Evolutionary conservation across 2,113 vertebrate genomes (phyloP).

Genomic region (Marmota flaviventris): DNA sequence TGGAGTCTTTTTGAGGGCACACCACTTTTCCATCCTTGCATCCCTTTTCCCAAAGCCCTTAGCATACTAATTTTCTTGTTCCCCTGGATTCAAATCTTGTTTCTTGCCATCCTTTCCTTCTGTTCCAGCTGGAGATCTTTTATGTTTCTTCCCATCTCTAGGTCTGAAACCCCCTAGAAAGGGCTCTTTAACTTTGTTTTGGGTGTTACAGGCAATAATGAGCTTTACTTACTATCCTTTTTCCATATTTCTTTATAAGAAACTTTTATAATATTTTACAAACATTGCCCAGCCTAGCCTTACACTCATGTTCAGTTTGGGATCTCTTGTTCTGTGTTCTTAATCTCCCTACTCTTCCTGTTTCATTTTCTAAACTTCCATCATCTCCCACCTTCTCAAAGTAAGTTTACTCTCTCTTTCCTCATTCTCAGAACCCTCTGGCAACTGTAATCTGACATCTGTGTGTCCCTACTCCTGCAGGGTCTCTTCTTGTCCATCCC

Average conservation of each 20-base stretch:
- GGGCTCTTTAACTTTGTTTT: neutral
- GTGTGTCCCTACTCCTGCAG: neutral
- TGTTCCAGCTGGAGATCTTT: neutral
- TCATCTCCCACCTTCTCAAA: neutral
- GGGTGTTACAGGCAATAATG: neutral
- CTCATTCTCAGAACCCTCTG: neutral
- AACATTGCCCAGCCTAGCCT: neutral
- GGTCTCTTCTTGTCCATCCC: neutral
- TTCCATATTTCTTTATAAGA: neutral
- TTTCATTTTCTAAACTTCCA: neutral
- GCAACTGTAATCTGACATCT: neutral
- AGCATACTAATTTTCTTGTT: neutral
- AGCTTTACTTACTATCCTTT: neutral
- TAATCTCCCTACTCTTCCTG: neutral
- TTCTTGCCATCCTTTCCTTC: constrained; percentile 1
- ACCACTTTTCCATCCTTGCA: neutral
- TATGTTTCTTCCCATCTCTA: neutral
- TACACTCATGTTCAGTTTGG: neutral
- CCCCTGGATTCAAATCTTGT: neutral
- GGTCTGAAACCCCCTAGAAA: neutral
- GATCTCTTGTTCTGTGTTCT: neutral
- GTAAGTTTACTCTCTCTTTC: neutral
- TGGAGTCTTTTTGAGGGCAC: neutral
- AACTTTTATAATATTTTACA: no score
- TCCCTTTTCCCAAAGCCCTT: neutral